These are phyloP conservation scores for Chaetophractus vellerosus DNA, from an alignment of 2,797 vertebrate genomes.

Conservation along the genomic window DNA sequence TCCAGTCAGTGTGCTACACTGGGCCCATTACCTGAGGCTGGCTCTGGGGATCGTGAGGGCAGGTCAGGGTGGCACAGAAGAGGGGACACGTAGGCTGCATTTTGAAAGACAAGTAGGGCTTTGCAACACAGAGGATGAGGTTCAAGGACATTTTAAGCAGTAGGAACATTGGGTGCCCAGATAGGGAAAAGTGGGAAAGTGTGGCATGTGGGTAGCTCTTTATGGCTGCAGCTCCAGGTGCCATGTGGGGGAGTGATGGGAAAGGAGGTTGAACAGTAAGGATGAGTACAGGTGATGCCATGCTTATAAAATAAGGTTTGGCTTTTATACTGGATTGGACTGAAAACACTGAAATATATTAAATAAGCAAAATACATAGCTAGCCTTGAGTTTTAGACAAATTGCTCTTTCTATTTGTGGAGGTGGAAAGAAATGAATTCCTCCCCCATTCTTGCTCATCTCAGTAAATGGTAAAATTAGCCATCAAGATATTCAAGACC, in stretches of 20 bases:
- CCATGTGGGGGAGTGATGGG: neutral
- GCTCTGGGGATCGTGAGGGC: neutral
- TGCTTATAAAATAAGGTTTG: neutral
- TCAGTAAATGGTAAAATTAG: neutral
- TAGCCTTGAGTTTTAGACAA: constrained; percentile 4
- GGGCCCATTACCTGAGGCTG: neutral
- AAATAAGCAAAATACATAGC: neutral
- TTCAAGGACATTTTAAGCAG: neutral
- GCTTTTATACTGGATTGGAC: neutral
- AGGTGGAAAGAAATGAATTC: neutral
- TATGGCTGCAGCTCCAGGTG: neutral
- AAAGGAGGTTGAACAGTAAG: neutral
- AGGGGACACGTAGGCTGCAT: neutral
- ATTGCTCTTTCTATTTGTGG: neutral
- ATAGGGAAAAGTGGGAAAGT: neutral
- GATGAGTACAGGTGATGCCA: too few relatives aligned
- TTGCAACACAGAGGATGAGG: neutral
- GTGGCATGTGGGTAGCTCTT: neutral
- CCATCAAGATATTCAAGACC: neutral
- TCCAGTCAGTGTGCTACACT: fast-evolving
- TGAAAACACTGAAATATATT: neutral
- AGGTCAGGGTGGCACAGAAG: neutral
- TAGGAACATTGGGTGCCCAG: neutral
- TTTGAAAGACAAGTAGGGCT: neutral
- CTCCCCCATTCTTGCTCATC: neutral